These are phyloP conservation scores for Sanderia malayensis DNA, from an alignment of 30 jellyfish, hydroid and myxozoan species.

Conservation along the genomic window DNA sequence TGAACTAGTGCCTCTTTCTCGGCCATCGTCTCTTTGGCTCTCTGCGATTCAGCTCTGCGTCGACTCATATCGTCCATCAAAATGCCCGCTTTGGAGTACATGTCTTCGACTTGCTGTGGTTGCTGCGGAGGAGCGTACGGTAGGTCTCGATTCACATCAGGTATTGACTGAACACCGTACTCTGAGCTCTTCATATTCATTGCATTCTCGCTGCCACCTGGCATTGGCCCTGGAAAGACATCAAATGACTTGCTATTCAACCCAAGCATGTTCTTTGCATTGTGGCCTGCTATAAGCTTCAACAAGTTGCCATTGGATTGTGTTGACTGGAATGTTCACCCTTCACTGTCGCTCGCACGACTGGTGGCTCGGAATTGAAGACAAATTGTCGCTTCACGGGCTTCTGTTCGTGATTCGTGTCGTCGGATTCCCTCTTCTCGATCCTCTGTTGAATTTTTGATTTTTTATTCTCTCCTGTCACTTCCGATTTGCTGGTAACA, in stretches of 20 bases:
- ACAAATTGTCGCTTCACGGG: slow-evolving; percentile 66
- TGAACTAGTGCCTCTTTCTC: slow-evolving; percentile 32
- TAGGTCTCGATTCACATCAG: not conserved
- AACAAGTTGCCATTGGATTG: slow-evolving; percentile 81
- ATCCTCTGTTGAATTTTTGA: slow-evolving; percentile 50
- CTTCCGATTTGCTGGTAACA: slow-evolving; percentile 20
- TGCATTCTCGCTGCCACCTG: slow-evolving; percentile 59
- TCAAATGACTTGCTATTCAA: slow-evolving; percentile 94
- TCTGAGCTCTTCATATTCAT: slow-evolving; percentile 50
- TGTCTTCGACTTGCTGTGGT: slow-evolving; percentile 4
- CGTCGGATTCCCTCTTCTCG: slow-evolving; percentile 40
- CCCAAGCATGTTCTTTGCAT: slow-evolving; percentile 85
- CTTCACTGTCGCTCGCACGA: slow-evolving; percentile 80
- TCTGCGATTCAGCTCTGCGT: slow-evolving; percentile 43
- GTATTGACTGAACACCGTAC: slow-evolving; percentile 5
- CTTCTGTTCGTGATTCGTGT: slow-evolving; percentile 12
- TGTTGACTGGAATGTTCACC: slow-evolving; percentile 55
- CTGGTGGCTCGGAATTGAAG: slow-evolving; percentile 69
- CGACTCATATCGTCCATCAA: slow-evolving; percentile 17
- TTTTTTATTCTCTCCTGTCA: slow-evolving; percentile 33
- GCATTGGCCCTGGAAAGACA: slow-evolving; percentile 97
- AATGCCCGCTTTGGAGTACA: slow-evolving; percentile 14
- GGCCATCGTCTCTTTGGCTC: slow-evolving; percentile 39
- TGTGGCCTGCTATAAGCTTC: slow-evolving; percentile 82
- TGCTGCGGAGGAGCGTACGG: slow-evolving; percentile 18